A percentile compares a stretch with the other conserved stretches of the same genome.
These are phyloP conservation scores for Paraplagusia blochii DNA, from an alignment of 2,113 vertebrate species.

Conservation along the genomic window DNA sequence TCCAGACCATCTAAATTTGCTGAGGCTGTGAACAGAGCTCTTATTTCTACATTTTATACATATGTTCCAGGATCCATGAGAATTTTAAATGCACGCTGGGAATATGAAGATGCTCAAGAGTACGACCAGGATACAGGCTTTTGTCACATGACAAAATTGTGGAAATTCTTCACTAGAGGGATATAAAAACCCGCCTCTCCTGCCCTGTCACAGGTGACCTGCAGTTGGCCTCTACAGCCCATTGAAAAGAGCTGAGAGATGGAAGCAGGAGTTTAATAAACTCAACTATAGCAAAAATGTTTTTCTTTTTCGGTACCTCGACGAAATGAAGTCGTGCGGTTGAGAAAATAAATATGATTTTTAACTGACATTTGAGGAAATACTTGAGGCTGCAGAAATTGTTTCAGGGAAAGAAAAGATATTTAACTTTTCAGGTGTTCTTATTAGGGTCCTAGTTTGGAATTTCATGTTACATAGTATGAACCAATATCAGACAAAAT, in stretches of 20 bases:
- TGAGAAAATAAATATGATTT: constrained; percentile 9
- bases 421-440: not conserved
- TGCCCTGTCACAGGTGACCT: constrained; percentile 19
- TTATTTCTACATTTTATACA: too few relatives aligned
- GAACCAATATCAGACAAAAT: too few relatives aligned
- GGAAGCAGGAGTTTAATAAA: not conserved
- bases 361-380: constrained; percentile 13
- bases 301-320: constrained; percentile 2
- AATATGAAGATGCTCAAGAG: too few relatives aligned
- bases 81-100: too few relatives aligned
- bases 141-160: not conserved
- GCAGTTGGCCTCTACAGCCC: constrained; percentile 50
- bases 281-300: constrained; percentile 33
- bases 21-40: too few relatives aligned
- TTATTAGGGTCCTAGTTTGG: not conserved
- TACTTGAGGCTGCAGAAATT: not conserved
- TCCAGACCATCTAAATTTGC: too few relatives aligned
- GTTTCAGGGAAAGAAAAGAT: not conserved
- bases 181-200: constrained; percentile 2
- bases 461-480: constrained; percentile 33
- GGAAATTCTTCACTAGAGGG: not conserved
- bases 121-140: too few relatives aligned
- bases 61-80: too few relatives aligned
- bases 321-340: constrained; percentile 11
- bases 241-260: constrained; percentile 46